Percentiles rank a stretch among this genome's conserved stretches.
Conservation (phyloP, 2,888 invertebrate genomes). For the Rhagonycha fulva region DNA sequence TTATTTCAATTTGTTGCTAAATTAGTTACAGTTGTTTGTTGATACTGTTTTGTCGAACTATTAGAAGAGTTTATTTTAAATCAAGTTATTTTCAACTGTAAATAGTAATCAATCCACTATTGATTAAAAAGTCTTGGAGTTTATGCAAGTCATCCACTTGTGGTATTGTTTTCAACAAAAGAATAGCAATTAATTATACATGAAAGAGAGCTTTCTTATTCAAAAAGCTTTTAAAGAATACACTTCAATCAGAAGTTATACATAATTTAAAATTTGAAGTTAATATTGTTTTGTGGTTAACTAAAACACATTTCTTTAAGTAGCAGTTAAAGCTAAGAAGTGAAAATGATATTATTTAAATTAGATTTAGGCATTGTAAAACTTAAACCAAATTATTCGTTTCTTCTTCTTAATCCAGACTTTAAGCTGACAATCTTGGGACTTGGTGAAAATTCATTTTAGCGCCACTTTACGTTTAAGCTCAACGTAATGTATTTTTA, state of each 20-base stretch:
- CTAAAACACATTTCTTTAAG: neutral
- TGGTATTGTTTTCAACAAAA: neutral
- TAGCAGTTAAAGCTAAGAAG: slow-evolving; percentile 9
- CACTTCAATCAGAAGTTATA: neutral
- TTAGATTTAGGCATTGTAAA: slow-evolving; percentile 27
- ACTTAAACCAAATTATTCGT: slow-evolving; percentile 29
- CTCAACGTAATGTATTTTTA: slow-evolving; percentile 35
- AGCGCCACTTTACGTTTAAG: slow-evolving; percentile 28
- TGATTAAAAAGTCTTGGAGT: neutral
- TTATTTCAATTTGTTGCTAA: neutral
- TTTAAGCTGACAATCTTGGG: slow-evolving; percentile 18
- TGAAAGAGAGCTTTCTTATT: neutral
- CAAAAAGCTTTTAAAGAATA: neutral
- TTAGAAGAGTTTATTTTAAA: neutral
- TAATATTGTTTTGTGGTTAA: neutral
- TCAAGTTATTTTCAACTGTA: neutral
- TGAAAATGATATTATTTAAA: slow-evolving; percentile 27
- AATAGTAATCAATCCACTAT: neutral
- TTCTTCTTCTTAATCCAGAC: slow-evolving; percentile 25
- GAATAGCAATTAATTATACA: neutral
- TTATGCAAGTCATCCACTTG: neutral
- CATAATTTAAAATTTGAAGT: neutral
- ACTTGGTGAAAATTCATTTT: slow-evolving; percentile 30
- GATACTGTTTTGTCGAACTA: neutral
- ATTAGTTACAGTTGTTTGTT: neutral